Percentiles rank a stretch among this genome's conserved stretches.
Conservation (phyloP, 1,140 invertebrate species). For the Aphelinus certus region DNA sequence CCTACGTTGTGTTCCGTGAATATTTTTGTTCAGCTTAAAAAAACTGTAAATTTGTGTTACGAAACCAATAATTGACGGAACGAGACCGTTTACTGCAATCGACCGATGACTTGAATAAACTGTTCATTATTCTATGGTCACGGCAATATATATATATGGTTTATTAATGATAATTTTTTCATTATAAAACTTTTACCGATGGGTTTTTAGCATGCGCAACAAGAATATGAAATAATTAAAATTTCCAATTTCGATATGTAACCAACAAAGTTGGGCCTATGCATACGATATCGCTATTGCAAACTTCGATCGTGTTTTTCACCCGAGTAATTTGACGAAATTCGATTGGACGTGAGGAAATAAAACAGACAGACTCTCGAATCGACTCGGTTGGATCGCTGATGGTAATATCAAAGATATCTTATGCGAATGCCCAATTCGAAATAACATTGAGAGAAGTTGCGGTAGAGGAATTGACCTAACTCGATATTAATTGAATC, state of each 20-base stretch:
- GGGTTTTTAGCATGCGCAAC: slow-evolving; percentile 27
- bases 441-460: slow-evolving; percentile 21
- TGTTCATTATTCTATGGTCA: slow-evolving; percentile 12
- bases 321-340: too few species aligned
- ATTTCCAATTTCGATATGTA: too few species aligned
- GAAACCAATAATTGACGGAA: slow-evolving; percentile 19
- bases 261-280: slow-evolving; percentile 7
- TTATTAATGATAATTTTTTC: slow-evolving; percentile 22
- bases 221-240: neutral
- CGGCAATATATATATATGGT: slow-evolving; percentile 14
- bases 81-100: slow-evolving; percentile 23
- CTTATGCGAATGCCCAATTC: slow-evolving; percentile 12
- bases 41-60: slow-evolving; percentile 24
- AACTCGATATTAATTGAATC: too few species aligned
- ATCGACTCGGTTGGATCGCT: too few species aligned
- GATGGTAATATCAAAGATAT: too few species aligned
- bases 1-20: slow-evolving; percentile 66
- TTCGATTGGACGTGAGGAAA: too few species aligned
- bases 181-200: slow-evolving; percentile 10
- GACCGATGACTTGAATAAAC: too few species aligned
- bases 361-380: too few species aligned
- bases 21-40: slow-evolving; percentile 60
- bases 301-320: too few species aligned
- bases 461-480: too few species aligned
- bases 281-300: neutral